A percentile compares a stretch with the other conserved stretches of the same genome.
Evolutionary conservation across 2,888 invertebrate species (phyloP).

Genomic region (Trachelus stipa): DNA sequence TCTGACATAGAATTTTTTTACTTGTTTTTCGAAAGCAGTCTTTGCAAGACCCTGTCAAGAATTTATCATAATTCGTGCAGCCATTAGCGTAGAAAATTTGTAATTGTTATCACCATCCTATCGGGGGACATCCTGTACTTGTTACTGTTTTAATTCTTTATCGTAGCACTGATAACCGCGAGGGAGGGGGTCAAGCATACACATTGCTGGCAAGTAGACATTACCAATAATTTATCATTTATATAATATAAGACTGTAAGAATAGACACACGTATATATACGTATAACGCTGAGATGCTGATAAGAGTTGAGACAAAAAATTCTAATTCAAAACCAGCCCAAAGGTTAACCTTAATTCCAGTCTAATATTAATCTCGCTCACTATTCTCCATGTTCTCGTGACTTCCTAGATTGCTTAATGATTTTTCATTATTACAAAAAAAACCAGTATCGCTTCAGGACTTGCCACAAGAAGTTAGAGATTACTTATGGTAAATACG

Average conservation of each 20-base stretch:
- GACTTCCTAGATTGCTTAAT: neutral
- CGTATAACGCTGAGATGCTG: neutral
- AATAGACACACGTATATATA: conserved; percentile 4
- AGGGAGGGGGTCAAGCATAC: neutral
- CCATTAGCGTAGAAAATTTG: neutral
- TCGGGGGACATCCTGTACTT: neutral
- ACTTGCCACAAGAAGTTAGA: neutral
- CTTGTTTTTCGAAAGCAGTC: neutral
- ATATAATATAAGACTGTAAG: neutral
- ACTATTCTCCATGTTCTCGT: neutral
- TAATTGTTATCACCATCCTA: neutral
- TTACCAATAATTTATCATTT: neutral
- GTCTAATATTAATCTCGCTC: neutral
- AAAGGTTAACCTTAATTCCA: neutral
- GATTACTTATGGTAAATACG: neutral
- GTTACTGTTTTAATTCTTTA: neutral
- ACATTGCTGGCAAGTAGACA: neutral
- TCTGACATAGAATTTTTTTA: neutral
- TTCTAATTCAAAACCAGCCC: neutral
- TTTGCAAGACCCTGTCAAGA: neutral
- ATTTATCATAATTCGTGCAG: neutral
- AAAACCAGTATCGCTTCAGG: neutral
- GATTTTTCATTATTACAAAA: neutral
- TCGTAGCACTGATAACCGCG: neutral
- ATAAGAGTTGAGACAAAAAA: neutral